Conservation (phyloP, 2,113 vertebrate genomes). For the Natator depressus region DNA sequence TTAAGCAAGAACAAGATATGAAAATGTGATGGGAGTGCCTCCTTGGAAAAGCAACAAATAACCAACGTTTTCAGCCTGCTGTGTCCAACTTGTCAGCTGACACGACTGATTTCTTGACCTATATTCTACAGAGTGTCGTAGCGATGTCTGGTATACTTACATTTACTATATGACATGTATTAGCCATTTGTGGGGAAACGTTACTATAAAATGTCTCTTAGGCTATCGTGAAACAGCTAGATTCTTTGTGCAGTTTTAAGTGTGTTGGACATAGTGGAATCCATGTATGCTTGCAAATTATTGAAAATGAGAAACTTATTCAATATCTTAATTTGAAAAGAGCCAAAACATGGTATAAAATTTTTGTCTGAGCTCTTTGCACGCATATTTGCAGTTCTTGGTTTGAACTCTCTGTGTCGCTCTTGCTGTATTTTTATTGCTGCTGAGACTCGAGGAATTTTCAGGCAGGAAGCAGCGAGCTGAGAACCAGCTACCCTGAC, state of each 20-base stretch:
- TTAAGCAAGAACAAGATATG: rapidly evolving
- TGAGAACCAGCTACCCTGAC: rapidly evolving
- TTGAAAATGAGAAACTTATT: rapidly evolving
- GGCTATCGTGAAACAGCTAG: not conserved
- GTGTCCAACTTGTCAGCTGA: not conserved
- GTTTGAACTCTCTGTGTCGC: not conserved
- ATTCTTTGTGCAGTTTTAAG: not conserved
- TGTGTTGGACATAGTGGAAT: rapidly evolving
- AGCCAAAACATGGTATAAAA: rapidly evolving
- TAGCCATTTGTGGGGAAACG: rapidly evolving
- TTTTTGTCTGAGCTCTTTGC: rapidly evolving
- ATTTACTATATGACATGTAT: rapidly evolving
- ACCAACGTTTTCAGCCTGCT: not conserved
- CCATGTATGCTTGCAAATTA: rapidly evolving
- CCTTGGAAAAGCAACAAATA: not conserved
- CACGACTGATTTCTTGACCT: rapidly evolving
- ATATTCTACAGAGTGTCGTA: rapidly evolving
- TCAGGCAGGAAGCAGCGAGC: rapidly evolving
- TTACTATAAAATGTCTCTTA: rapidly evolving
- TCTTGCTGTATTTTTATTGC: rapidly evolving
- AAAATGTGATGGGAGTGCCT: not conserved
- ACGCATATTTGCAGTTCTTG: not conserved
- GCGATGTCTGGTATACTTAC: rapidly evolving
- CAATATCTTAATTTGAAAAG: rapidly evolving
- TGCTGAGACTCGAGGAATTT: not conserved